Base-by-base conservation (phyloP, 2,888 invertebrate species). In the Cabera pusaria region DNA sequence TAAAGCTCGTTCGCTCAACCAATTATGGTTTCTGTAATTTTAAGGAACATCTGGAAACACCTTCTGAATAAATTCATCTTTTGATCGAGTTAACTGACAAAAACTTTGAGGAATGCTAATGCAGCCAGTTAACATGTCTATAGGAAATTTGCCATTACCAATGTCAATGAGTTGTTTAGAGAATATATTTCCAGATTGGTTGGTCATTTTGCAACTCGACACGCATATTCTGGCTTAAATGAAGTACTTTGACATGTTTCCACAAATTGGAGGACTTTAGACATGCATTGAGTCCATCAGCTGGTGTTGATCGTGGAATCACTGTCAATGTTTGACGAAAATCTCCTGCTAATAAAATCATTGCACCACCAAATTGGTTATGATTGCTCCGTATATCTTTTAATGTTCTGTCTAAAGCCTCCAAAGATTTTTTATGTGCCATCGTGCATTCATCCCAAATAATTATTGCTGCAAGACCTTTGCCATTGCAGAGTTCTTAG, bases 1-100 rank as follows among this genome's bases (percentile, higher is more conserved):
- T 47, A 57, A 53, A 41, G 44, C 56, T 28, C 48, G 48, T 52
- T 56, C 44, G 39, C 49, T 51, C 32, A 58, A 38, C 52, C 55
- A 58, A 48, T 19, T 26, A 48, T 58, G 45, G 6, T 31, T 12
- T 10, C 1, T 1, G 29, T 41, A 41, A 35, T 47, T 43, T 33
- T 47, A 28, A 32, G 16, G 0, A 25, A 47, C 17, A 17, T 46
- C 9, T 35, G 46, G 31, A 12, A 42, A 42, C 11, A 43, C 39
- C 9, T 28, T 35, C 6, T 47, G 11, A 18, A 49, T 49, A 18
- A 49, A 35, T 24, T 41, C 44, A 6, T 6, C 7, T 42, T 35
- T 38, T 45, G 45, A 42, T 38, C 6, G 9, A 18, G 27, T 31
- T 8, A 45, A 41, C 23, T 49, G 32, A 43, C 49, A 47, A 43